phyloP scores from a whole-genome alignment of 2,888 invertebrate genomes.

The Heliconius charithonia region DNA sequence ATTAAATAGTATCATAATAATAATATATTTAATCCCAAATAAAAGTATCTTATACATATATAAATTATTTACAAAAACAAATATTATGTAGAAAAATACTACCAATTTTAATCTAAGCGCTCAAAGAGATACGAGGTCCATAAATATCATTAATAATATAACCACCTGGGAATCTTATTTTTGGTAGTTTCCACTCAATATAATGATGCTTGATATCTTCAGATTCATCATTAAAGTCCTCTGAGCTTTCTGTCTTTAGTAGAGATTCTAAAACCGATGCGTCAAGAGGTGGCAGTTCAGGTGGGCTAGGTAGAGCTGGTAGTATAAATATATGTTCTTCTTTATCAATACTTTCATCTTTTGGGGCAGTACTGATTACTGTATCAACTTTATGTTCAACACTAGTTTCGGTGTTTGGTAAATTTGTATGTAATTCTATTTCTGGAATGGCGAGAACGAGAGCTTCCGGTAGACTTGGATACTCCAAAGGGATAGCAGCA shows the following conservation, averaged over 20 bases:
- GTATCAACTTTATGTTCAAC: background rate
- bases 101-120: background rate
- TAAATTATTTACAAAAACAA: background rate
- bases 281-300: background rate
- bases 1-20: background rate
- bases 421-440: background rate
- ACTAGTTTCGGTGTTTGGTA: background rate
- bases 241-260: background rate
- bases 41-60: background rate
- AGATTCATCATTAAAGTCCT: background rate
- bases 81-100: background rate
- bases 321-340: background rate
- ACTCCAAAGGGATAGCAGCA: slow-evolving; percentile 1
- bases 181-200: slow-evolving; percentile 8
- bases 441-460: background rate
- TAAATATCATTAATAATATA: background rate
- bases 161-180: slow-evolving; percentile 16
- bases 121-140: background rate
- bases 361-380: background rate
- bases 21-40: background rate
- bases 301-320: background rate
- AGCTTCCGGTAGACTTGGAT: background rate
- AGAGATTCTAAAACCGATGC: background rate
- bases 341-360: background rate
- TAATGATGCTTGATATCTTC: background rate